Conservation (phyloP, 2,797 vertebrate species). For the Macroramphosus scolopax region DNA sequence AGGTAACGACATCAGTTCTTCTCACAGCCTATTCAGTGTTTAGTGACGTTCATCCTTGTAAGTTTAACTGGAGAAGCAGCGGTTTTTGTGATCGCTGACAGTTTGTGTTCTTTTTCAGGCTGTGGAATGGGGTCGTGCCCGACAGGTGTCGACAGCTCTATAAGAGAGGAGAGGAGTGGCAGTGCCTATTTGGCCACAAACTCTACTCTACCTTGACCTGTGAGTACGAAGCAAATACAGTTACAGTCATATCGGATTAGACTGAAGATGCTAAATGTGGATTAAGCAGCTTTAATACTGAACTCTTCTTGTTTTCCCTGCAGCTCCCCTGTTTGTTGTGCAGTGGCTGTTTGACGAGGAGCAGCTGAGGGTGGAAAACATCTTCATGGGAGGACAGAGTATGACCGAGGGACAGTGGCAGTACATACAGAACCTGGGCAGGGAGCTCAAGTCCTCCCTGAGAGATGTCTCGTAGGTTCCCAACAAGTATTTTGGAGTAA, state of each 20-base stretch:
- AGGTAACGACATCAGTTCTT: conserved; percentile 59
- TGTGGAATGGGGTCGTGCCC: conserved; percentile 84
- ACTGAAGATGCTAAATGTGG: too few relatives aligned
- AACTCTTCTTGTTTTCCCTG: conserved; percentile 19
- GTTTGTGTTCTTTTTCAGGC: conserved; percentile 58
- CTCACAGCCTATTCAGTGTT: too few relatives aligned
- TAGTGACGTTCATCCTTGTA: not conserved
- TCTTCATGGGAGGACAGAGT: conserved; percentile 78
- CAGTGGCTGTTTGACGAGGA: conserved; percentile 88
- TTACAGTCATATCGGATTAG: too few relatives aligned
- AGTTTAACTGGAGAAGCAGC: not conserved
- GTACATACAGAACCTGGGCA: conserved; percentile 83
- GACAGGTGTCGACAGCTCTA: conserved; percentile 81
- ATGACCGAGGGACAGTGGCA: conserved; percentile 82
- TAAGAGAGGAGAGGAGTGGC: conserved; percentile 83
- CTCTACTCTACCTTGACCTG: conserved; percentile 81
- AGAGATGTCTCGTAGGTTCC: conserved; percentile 80
- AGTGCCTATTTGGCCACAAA: conserved; percentile 84
- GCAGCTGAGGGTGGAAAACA: conserved; percentile 84
- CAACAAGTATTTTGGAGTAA: not conserved
- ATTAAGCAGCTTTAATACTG: conserved; percentile 6
- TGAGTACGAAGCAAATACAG: too few relatives aligned
- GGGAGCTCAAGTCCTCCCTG: conserved; percentile 81
- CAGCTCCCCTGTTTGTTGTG: conserved; percentile 83
- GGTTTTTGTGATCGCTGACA: conserved; percentile 1